Evolutionary conservation across 2,797 vertebrate genomes (phyloP).

Genomic region (Gallinago solitaria): DNA sequence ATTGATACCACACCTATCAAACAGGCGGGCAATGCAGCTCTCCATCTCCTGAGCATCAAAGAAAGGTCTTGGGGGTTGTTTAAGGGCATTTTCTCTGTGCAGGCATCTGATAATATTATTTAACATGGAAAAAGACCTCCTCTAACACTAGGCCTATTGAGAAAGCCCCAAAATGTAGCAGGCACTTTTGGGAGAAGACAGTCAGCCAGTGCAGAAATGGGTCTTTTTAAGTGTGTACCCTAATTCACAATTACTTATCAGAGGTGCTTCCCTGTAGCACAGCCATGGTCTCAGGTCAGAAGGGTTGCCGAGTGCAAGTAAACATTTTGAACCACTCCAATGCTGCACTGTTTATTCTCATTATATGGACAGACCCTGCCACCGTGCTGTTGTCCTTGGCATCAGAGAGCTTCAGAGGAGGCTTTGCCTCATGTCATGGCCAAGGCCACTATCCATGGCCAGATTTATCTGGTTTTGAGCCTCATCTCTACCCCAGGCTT

Average conservation of each 20-base stretch:
- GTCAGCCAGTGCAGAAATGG: not conserved
- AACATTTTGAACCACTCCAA: not conserved
- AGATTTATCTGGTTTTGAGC: not conserved
- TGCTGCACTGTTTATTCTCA: not conserved
- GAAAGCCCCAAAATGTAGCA: not conserved
- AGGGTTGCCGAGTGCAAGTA: not conserved
- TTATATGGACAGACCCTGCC: not conserved
- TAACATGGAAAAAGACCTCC: not conserved
- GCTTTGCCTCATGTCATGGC: not conserved
- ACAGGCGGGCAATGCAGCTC: not conserved
- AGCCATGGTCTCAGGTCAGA: rapidly evolving
- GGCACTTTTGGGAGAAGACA: not conserved
- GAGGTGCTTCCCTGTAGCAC: not conserved
- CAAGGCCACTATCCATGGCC: not conserved
- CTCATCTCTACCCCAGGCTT: not conserved
- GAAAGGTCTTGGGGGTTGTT: not conserved
- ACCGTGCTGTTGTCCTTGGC: not conserved
- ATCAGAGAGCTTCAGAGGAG: not conserved
- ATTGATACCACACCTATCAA: not conserved
- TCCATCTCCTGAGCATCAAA: not conserved
- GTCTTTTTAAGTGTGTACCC: rapidly evolving
- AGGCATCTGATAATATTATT: not conserved
- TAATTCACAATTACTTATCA: not conserved
- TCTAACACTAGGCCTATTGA: not conserved
- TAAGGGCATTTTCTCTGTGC: not conserved